Percentiles rank a stretch among this genome's conserved stretches.
phyloP scores from a whole-genome alignment of 2,888 invertebrate genomes.

The Harpalus rufipes region DNA sequence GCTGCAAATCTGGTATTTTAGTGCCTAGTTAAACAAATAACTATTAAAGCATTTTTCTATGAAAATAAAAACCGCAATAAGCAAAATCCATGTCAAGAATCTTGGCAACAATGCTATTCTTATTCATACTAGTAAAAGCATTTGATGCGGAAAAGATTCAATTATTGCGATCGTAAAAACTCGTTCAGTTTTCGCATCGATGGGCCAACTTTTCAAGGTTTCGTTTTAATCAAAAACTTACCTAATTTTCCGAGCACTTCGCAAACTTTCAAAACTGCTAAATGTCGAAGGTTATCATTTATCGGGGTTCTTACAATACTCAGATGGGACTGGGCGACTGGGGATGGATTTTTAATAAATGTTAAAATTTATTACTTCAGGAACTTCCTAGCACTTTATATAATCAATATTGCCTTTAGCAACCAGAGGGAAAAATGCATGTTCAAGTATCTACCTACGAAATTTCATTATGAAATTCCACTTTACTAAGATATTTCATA shows the following conservation, averaged over 20 bases:
- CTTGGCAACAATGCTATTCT: neutral
- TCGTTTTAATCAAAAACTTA: conserved; percentile 39
- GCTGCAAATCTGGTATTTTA: no score
- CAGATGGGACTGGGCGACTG: neutral
- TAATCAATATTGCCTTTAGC: conserved; percentile 21
- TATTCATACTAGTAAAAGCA: neutral
- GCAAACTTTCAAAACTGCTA: conserved; percentile 27
- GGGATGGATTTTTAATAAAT: conserved; percentile 36
- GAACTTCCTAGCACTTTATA: conserved; percentile 5
- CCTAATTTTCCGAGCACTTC: conserved; percentile 33
- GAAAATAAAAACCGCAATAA: no score
- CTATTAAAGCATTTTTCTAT: no score
- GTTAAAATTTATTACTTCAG: conserved; percentile 1
- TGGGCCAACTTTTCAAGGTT: conserved; percentile 29
- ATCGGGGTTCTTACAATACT: conserved; percentile 16
- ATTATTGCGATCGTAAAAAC: conserved; percentile 24
- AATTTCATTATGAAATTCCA: conserved; percentile 45
- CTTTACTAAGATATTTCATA: conserved; percentile 17
- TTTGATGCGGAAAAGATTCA: conserved; percentile 33
- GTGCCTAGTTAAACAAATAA: no score
- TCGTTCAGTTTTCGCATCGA: neutral
- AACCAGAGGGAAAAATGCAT: neutral
- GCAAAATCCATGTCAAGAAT: no score
- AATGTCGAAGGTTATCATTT: conserved; percentile 28
- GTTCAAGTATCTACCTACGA: conserved; percentile 15